phyloP scores from a whole-genome alignment of 2,797 vertebrate species.

The Eptatretus atami region DNA sequence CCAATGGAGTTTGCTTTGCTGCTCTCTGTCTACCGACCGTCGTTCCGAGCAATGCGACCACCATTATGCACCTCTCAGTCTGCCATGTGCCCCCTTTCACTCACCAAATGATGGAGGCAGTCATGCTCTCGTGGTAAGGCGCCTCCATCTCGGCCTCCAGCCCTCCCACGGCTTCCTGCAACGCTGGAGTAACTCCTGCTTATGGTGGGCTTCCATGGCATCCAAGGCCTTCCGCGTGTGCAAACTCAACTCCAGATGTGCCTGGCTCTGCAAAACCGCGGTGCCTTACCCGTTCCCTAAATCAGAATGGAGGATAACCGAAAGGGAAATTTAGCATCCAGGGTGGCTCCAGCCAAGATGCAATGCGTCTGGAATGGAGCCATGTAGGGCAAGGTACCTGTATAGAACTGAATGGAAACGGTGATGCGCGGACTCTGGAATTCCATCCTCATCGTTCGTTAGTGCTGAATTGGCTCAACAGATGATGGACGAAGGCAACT shows the following conservation, averaged over 20 bases:
- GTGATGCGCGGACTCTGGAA: neutral
- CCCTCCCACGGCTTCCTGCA: conserved; percentile 1
- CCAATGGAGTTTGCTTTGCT: too few species aligned
- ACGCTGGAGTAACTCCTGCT: neutral
- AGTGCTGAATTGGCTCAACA: conserved; percentile 4
- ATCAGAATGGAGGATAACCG: neutral
- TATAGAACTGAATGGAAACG: conserved; percentile 6
- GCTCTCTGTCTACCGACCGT: too few species aligned
- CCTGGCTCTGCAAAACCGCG: neutral
- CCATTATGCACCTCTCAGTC: too few species aligned
- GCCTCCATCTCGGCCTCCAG: conserved; percentile 5
- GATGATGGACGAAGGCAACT: conserved; percentile 3
- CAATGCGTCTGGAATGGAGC: too few species aligned
- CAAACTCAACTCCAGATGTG: conserved; percentile 1
- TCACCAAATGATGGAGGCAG: too few species aligned
- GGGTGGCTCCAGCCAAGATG: too few species aligned
- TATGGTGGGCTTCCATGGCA: neutral
- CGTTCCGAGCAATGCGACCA: too few species aligned
- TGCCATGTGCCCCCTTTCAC: too few species aligned
- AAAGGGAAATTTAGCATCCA: neutral
- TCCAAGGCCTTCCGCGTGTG: neutral
- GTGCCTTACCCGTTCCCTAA: conserved; percentile 4
- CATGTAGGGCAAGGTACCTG: neutral
- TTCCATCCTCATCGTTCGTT: conserved; percentile 4
- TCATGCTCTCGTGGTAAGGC: neutral